phyloP scores from a whole-genome alignment of 2,888 invertebrate genomes.

The Galerucella pusilla region DNA sequence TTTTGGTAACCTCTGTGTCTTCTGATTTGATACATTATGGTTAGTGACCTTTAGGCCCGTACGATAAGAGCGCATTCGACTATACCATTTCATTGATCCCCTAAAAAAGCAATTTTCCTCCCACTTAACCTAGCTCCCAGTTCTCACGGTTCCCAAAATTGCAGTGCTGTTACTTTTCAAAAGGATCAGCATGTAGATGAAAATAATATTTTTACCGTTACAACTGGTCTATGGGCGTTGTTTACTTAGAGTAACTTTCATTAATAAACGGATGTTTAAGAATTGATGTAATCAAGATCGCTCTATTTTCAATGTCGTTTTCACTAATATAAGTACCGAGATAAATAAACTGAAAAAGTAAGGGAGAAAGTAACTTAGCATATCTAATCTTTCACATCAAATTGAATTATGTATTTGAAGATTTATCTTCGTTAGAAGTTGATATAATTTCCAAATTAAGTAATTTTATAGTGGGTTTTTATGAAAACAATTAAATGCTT shows the following conservation, averaged over 20 bases:
- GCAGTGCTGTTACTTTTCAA: background rate
- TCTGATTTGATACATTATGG: too few relatives aligned
- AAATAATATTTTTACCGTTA: background rate
- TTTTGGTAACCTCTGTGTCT: too few relatives aligned
- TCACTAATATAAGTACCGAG: conserved; percentile 23
- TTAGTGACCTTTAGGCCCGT: too few relatives aligned
- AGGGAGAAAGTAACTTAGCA: conserved; percentile 25
- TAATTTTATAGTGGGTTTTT: too few relatives aligned
- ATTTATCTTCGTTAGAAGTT: background rate
- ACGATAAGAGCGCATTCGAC: too few relatives aligned
- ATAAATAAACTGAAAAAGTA: conserved; percentile 12
- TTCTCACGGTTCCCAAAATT: too few relatives aligned
- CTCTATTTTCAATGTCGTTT: conserved; percentile 37
- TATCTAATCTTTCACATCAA: background rate
- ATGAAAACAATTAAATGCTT: too few relatives aligned
- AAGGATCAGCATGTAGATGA: background rate
- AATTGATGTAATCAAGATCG: conserved; percentile 38
- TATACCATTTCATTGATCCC: too few relatives aligned
- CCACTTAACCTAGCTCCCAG: too few relatives aligned
- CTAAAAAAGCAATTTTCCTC: too few relatives aligned
- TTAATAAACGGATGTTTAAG: conserved; percentile 31
- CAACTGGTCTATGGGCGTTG: background rate
- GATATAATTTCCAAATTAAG: background rate
- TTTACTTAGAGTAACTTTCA: conserved; percentile 32
- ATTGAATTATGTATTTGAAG: background rate